Evolutionary conservation across 2,888 invertebrate genomes (phyloP).

Genomic region (Tachina fera): DNA sequence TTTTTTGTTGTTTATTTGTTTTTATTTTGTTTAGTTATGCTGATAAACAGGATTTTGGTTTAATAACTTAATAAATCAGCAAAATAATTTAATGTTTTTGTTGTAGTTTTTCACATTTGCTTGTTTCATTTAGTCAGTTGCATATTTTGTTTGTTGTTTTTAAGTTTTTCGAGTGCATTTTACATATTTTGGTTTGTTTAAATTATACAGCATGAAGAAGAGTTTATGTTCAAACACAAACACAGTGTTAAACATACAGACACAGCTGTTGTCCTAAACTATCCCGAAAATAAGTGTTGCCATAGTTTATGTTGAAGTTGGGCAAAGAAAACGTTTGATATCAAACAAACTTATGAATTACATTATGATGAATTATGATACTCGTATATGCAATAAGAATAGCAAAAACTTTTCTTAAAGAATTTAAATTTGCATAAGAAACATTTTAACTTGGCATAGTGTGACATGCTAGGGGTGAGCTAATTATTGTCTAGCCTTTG

Average conservation of each 20-base stretch:
- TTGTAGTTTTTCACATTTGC: background rate
- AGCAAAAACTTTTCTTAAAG: no score
- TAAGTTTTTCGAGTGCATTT: slow-evolving; percentile 37
- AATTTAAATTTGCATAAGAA: no score
- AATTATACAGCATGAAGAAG: slow-evolving; percentile 37
- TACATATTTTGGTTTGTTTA: slow-evolving; percentile 21
- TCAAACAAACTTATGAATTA: no score
- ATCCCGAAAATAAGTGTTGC: background rate
- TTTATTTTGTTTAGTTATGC: slow-evolving; percentile 12
- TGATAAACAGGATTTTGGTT: slow-evolving; percentile 38
- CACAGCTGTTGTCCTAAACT: slow-evolving; percentile 10
- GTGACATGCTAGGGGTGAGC: no score
- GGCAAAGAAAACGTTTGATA: no score
- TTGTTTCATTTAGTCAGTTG: background rate
- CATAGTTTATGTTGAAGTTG: no score
- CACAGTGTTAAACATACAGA: background rate
- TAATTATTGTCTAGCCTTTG: no score
- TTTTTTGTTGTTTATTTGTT: background rate
- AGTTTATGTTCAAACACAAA: slow-evolving; percentile 16
- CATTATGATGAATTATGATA: no score
- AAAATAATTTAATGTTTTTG: slow-evolving; percentile 5
- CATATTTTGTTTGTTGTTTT: slow-evolving; percentile 10
- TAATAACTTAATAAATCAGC: slow-evolving; percentile 37
- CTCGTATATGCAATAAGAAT: no score
- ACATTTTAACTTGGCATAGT: no score